These are phyloP conservation scores for Thereva unica DNA, from an alignment of 2,888 invertebrate species.

Conservation along the genomic window DNA sequence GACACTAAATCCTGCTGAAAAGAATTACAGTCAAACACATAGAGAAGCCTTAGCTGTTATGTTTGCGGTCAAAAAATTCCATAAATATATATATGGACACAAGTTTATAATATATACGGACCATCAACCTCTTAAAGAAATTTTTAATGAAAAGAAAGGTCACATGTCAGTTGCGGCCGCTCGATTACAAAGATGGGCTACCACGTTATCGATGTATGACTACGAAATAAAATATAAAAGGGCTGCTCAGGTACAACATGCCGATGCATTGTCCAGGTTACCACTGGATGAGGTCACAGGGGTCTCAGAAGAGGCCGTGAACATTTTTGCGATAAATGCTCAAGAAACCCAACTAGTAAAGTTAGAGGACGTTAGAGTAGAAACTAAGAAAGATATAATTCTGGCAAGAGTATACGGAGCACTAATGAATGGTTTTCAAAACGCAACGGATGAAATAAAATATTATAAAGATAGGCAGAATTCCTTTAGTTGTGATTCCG, in stretches of 20 bases:
- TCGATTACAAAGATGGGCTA: constrained; percentile 36
- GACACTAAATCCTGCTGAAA: too few species aligned
- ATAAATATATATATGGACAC: constrained; percentile 51
- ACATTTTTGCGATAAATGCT: background rate
- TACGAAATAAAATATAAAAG: constrained; percentile 37
- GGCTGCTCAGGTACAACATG: constrained; percentile 35
- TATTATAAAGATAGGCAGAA: constrained; percentile 15
- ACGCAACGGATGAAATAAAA: constrained; percentile 1
- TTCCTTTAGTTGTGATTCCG: constrained; percentile 1
- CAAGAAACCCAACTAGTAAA: background rate
- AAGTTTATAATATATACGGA: constrained; percentile 43
- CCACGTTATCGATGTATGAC: constrained; percentile 33
- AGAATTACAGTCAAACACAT: too few species aligned
- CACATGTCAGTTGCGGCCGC: constrained; percentile 32
- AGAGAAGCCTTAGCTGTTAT: too few species aligned
- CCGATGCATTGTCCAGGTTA: constrained; percentile 38
- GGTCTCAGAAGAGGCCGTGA: constrained; percentile 29
- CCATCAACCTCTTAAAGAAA: constrained; percentile 42
- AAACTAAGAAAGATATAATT: constrained; percentile 21
- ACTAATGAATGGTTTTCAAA: constrained; percentile 3
- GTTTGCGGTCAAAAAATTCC: too few species aligned
- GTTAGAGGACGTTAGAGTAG: constrained; percentile 1
- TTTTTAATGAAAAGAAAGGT: constrained; percentile 37
- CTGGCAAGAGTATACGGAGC: constrained; percentile 1
- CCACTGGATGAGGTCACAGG: constrained; percentile 35